Percentiles rank a stretch among this genome's conserved stretches.
These are phyloP conservation scores for Linurgus olivaceus DNA, from an alignment of 2,797 vertebrate genomes.

Conservation along the genomic window DNA sequence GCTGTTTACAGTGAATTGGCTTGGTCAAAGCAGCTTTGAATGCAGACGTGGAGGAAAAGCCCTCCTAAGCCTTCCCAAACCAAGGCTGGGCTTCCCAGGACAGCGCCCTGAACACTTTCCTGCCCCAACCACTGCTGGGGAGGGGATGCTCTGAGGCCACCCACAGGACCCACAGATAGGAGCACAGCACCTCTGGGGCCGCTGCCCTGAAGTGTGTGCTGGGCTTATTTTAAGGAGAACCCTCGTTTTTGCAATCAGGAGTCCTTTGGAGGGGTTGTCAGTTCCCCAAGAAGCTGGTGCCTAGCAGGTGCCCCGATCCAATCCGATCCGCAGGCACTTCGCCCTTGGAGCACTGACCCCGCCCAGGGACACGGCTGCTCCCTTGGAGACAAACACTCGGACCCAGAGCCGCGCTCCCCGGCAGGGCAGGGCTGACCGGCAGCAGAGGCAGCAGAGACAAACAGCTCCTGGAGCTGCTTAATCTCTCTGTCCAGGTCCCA, in stretches of 20 bases:
- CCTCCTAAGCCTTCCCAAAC: background rate
- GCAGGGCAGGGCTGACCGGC: fast-evolving
- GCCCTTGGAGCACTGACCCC: background rate
- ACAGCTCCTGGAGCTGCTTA: background rate
- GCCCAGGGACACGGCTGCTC: fast-evolving
- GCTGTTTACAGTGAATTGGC: background rate
- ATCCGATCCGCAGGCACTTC: fast-evolving
- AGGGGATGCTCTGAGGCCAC: background rate
- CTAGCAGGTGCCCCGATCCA: fast-evolving
- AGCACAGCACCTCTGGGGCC: background rate
- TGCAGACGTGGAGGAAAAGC: background rate
- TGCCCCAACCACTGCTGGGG: fast-evolving
- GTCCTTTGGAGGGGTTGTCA: background rate
- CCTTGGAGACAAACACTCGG: background rate
- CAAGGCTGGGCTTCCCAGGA: background rate
- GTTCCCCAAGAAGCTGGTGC: too few species aligned
- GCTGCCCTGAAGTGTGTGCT: fast-evolving
- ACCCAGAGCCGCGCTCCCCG: background rate
- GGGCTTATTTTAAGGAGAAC: background rate
- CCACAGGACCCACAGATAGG: fast-evolving
- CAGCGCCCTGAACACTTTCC: background rate
- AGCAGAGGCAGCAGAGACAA: fast-evolving
- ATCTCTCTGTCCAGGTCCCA: background rate
- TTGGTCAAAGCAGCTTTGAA: background rate
- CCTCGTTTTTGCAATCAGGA: background rate